phyloP scores from a whole-genome alignment of 2,797 vertebrate species.

The Botia almorhae region DNA sequence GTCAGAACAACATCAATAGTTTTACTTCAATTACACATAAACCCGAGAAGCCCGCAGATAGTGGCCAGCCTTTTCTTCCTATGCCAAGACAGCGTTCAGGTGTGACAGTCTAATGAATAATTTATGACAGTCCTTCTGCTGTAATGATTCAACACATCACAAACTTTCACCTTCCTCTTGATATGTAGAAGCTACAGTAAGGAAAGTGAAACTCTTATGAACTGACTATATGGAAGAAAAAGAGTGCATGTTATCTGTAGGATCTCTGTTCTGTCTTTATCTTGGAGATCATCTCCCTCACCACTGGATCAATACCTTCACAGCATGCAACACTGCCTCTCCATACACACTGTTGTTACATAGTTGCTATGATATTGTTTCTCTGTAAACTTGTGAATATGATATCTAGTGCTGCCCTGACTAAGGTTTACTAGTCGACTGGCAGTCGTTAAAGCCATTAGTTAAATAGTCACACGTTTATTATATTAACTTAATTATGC shows the following conservation, averaged over 20 bases:
- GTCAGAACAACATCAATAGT: conserved; percentile 23
- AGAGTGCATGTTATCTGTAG: conserved; percentile 21
- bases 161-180: conserved; percentile 17
- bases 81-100: conserved; percentile 44
- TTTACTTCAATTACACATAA: conserved; percentile 41
- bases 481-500: no score
- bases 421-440: no score
- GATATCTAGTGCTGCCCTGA: neutral
- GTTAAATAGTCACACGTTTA: no score
- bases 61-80: conserved; percentile 9
- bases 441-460: no score
- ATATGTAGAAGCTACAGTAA: neutral
- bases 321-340: conserved; percentile 13
- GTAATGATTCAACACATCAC: conserved; percentile 43
- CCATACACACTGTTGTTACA: conserved; percentile 21
- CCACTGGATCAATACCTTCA: conserved; percentile 37
- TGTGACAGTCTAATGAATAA: conserved; percentile 52
- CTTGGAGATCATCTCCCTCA: conserved; percentile 37
- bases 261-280: conserved; percentile 25
- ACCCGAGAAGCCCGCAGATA: conserved; percentile 22
- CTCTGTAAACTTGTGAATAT: conserved; percentile 2
- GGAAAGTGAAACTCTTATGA: conserved; percentile 32
- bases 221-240: neutral
- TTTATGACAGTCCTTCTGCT: conserved; percentile 41
- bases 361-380: conserved; percentile 1